Conservation (phyloP, 1,140 invertebrate species). For the Papilio glaucus region DNA sequence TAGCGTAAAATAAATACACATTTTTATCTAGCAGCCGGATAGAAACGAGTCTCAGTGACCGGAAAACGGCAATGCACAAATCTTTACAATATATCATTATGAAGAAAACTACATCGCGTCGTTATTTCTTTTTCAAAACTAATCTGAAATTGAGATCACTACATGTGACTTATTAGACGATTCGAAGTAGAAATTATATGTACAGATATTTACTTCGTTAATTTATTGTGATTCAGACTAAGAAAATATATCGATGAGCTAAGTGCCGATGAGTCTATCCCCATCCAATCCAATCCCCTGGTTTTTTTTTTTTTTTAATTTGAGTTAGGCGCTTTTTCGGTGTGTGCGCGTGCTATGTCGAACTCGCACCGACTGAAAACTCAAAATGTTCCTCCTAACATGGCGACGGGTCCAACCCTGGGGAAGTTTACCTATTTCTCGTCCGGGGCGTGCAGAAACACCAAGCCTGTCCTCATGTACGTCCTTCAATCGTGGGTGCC, state of each 20-base stretch:
- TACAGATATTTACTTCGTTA: not conserved
- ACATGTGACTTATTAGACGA: not conserved
- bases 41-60: conserved; percentile 12
- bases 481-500: too few relatives aligned
- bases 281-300: too few relatives aligned
- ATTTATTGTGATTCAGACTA: not conserved
- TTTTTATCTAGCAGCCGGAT: conserved; percentile 7
- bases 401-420: too few relatives aligned
- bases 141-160: not conserved
- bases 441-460: too few relatives aligned
- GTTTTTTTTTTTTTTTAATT: too few relatives aligned
- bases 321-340: too few relatives aligned
- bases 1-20: conserved; percentile 1
- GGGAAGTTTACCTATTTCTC: too few relatives aligned
- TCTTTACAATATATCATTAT: not conserved
- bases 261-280: too few relatives aligned
- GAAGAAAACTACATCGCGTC: conserved; percentile 2
- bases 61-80: not conserved
- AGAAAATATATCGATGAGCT: not conserved
- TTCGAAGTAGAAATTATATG: not conserved
- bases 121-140: conserved; percentile 6
- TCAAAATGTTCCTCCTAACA: too few relatives aligned
- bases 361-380: too few relatives aligned
- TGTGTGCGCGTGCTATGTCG: too few relatives aligned
- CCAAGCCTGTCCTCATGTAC: too few relatives aligned